Percentiles rank a stretch among this genome's conserved stretches.
These are phyloP conservation scores for Antheraea yamamai DNA, from an alignment of 2,888 invertebrate species.

Conservation along the genomic window DNA sequence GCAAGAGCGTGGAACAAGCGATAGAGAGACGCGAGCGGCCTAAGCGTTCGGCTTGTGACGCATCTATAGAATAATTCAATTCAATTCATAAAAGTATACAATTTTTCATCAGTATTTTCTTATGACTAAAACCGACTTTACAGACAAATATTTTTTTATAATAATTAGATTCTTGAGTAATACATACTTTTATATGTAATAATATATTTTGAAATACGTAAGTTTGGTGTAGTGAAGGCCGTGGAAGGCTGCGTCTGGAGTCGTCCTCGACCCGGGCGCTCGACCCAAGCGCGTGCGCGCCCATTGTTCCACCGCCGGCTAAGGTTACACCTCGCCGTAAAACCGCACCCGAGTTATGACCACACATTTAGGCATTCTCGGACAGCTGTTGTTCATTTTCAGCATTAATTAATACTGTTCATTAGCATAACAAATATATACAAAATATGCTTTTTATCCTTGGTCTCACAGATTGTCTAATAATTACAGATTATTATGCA, in stretches of 20 bases:
- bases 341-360: constrained; percentile 41
- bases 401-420: background rate
- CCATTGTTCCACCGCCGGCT: constrained; percentile 61
- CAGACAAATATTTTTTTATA: background rate
- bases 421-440: background rate
- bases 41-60: too few relatives aligned
- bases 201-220: constrained; percentile 17
- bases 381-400: background rate
- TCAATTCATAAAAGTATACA: too few relatives aligned
- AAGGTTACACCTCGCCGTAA: constrained; percentile 62
- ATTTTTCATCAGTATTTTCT: too few relatives aligned
- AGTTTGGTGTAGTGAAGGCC: constrained; percentile 56
- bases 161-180: background rate
- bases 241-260: constrained; percentile 54
- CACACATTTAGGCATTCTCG: constrained; percentile 37
- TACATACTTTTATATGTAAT: background rate
- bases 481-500: background rate
- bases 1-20: too few relatives aligned
- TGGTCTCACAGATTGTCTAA: background rate
- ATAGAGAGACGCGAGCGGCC: too few relatives aligned
- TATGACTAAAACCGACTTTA: too few relatives aligned
- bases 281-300: constrained; percentile 70
- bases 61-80: too few relatives aligned
- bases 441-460: background rate
- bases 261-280: constrained; percentile 66